Evolutionary conservation across 2,113 vertebrate species (phyloP), one percentile per base, ranked within the genome.

Genomic region (Microtus pennsylvanicus): DNA sequence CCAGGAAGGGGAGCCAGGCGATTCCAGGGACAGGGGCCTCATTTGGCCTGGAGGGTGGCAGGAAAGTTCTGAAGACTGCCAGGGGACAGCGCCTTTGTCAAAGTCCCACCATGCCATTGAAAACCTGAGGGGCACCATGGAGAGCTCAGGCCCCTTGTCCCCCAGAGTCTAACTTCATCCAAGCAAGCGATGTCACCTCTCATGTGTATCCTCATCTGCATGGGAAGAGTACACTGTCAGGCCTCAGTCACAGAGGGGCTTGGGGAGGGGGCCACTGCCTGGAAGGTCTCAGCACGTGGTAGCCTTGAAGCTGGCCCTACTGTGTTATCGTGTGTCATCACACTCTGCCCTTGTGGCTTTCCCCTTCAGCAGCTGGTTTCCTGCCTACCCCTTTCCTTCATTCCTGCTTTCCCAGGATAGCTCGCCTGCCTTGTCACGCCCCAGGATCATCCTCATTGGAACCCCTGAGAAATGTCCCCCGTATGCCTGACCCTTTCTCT

Each of bases 351-450:
- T 16, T 50, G 13, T 19, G 0, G 7, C 38, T 45, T 10, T 28
- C 12, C 9, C 35, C 0, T 72, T 30, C 16, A 5, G 42, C 28
- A 9, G 38, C 5, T 33, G 30, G 38, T 10, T 26, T 10, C 38
- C 89, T 13, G 28, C 42, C 78, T 65, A 13, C 65, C 28, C 5
- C 0, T 0, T 3, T 2, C 2, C 63, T 50, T 47, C 47, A 3
- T 1, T 0, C 1, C 30, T 0, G 3, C 70, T 33, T 16, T 5
- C 1, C 3, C 0, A 0, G 30, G 38, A 58, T 69, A 58, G 6
- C 21, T 63, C 9, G 55, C 80, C n/a, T 63, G 80, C 13, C 55
- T 28, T 38, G 12, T 28, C 16, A 61, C 22, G 13, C 55, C 22
- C n/a, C n/a, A 61, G 80, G 12, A 58, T 42, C n/a, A 3, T 82